Base-by-base conservation (phyloP, 2,113 vertebrate genomes). In the Zosterops borbonicus region DNA sequence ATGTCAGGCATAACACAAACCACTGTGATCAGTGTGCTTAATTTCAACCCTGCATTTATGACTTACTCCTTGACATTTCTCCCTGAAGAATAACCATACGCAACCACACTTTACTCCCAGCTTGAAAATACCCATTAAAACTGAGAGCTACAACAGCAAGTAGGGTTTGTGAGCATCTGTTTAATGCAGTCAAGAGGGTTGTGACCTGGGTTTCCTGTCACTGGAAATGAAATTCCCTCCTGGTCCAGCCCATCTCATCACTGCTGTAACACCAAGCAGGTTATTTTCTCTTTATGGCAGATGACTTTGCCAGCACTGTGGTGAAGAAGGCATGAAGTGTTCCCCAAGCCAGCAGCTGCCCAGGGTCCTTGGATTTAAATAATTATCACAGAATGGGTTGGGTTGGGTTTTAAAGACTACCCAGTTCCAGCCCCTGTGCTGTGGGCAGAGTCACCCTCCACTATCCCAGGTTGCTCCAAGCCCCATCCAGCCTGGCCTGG, bases 91-190 rank as follows among this genome's bases (percentile, higher is more conserved):
- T 47, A 92, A 42, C 0, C 3, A 12, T 39, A 14, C 50, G 87
- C 50, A 80, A 87, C 83, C 69, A 52, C 67, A 9, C 29, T 80
- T 81, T 74, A 71, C 15, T 77, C 63, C 83, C 33, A 79, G 82
- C 60, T 80, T 91, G 82, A 59, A 88, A 95, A 93, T 60, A 65
- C 50, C 42, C 33, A n/a, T 94, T 69, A 76, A 89, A 91, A 41
- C 37, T 3, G 5, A 85, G 33, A 87, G n/a, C 21, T 47, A 37
- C 28, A 68, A 19, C 37, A 78, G 29, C 35, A 39, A 62, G 62
- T 11, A 53, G 59, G 68, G 86, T 90, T 92, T 88, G 25, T 88
- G 70, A 83, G 46, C 42, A 62, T 17, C 70, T 85, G 31, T 73
- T 89, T 68, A 68, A 63, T 78, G 37, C 20, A 53, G 11, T 84